phyloP scores from a whole-genome alignment of 2,888 invertebrate species.

The Trisateles emortualis region DNA sequence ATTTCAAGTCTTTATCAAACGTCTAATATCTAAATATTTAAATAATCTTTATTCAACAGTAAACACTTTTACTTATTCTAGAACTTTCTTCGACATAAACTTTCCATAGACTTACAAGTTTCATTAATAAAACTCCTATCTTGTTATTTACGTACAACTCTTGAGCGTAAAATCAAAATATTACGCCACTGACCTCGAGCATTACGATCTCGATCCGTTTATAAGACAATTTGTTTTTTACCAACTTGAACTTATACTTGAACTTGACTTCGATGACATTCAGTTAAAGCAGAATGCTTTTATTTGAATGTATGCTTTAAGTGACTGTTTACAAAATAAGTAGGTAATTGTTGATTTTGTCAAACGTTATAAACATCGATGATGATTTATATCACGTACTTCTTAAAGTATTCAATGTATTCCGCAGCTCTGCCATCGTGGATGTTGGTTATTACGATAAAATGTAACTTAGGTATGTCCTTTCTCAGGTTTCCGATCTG shows the following conservation, averaged over 20 bases:
- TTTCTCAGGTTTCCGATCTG: too few relatives aligned
- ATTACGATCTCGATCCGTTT: background rate
- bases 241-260: background rate
- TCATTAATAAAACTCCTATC: background rate
- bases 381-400: too few relatives aligned
- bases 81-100: constrained; percentile 2
- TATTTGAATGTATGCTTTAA: background rate
- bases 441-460: too few relatives aligned
- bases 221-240: constrained; percentile 5
- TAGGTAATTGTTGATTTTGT: too few relatives aligned
- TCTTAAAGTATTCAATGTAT: too few relatives aligned
- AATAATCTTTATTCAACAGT: constrained; percentile 1
- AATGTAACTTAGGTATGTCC: too few relatives aligned
- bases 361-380: too few relatives aligned
- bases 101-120: background rate
- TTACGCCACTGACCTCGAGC: constrained; percentile 29
- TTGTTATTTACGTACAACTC: constrained; percentile 7
- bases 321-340: too few relatives aligned
- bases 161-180: constrained; percentile 16
- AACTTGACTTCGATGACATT: background rate
- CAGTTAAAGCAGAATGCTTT: background rate
- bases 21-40: too few relatives aligned
- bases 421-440: too few relatives aligned
- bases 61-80: constrained; percentile 8
- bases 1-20: too few relatives aligned